Percentiles rank a stretch among this genome's conserved stretches.
Conservation (phyloP, 2,797 vertebrate genomes). For the Clarias laeviceps region DNA sequence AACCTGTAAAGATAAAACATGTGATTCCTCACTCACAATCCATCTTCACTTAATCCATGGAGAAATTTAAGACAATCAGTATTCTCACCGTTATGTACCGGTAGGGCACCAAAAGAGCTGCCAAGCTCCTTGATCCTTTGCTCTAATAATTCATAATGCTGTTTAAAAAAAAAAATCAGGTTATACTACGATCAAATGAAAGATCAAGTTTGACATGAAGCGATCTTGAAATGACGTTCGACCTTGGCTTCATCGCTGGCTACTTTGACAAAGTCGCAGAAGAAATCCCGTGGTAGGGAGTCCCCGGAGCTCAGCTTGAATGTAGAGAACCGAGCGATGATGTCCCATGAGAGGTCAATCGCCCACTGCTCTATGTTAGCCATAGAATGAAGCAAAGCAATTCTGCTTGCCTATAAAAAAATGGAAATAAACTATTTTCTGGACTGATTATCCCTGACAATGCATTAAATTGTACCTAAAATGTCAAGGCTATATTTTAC, state of each 20-base stretch:
- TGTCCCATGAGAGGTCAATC: conserved; percentile 73
- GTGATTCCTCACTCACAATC: not conserved
- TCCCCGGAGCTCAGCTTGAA: conserved; percentile 60
- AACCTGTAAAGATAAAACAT: conserved; percentile 56
- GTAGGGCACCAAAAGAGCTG: conserved; percentile 67
- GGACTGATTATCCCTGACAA: not conserved
- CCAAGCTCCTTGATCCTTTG: conserved; percentile 66
- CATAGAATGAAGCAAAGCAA: conserved; percentile 71
- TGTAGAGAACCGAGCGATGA: conserved; percentile 67
- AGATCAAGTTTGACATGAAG: not conserved
- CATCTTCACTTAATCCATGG: not conserved
- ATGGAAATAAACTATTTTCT: not conserved
- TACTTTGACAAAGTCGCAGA: conserved; percentile 72
- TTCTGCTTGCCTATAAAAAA: conserved; percentile 65
- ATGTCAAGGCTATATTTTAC: conserved; percentile 1
- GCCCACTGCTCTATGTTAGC: conserved; percentile 76
- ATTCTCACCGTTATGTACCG: conserved; percentile 70
- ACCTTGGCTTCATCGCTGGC: conserved; percentile 74
- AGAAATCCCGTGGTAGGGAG: conserved; percentile 66
- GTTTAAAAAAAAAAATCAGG: conserved; percentile 22
- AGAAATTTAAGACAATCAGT: conserved; percentile 3
- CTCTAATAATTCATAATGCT: conserved; percentile 70
- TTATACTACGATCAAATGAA: not conserved
- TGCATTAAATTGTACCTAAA: not conserved
- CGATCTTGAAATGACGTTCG: not conserved